These are phyloP conservation scores for Corythoichthys haematopterus DNA, from an alignment of 2,113 vertebrate genomes.

Conservation along the genomic window DNA sequence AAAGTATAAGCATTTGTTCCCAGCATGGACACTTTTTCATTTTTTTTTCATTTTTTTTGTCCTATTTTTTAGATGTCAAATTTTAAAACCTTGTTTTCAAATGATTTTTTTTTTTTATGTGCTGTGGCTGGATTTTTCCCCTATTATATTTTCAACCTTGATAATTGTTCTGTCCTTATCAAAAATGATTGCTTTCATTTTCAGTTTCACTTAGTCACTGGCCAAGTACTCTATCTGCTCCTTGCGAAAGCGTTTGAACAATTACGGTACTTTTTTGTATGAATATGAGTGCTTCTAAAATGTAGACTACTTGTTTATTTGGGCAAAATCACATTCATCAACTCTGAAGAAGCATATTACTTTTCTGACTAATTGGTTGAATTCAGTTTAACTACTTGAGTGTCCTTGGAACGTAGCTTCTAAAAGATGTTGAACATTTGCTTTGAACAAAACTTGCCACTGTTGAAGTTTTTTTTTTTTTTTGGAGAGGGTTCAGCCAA, in stretches of 20 bases:
- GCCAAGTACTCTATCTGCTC: not conserved
- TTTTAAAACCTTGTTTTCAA: not conserved
- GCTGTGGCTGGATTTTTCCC: not conserved
- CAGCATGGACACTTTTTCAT: slow-evolving; percentile 52
- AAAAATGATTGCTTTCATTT: not conserved
- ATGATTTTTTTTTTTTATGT: not conserved
- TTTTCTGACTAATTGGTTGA: not conserved
- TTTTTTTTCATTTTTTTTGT: not conserved
- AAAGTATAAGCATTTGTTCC: not conserved
- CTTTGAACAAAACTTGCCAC: not conserved
- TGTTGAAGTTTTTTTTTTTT: not conserved
- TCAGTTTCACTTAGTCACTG: not conserved
- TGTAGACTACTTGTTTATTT: not conserved
- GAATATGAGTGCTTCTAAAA: not conserved
- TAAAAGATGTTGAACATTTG: not conserved
- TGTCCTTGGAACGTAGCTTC: not conserved
- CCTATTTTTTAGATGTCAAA: not conserved
- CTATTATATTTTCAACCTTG: not conserved
- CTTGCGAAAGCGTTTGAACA: not conserved
- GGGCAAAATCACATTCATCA: not conserved
- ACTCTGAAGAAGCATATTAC: not conserved
- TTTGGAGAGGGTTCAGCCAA: not conserved
- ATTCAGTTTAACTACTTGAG: not conserved
- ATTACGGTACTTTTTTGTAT: not conserved
- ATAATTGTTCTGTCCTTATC: not conserved